phyloP scores from a whole-genome alignment of 2,797 vertebrate genomes.

The Taeniopygia guttata region DNA sequence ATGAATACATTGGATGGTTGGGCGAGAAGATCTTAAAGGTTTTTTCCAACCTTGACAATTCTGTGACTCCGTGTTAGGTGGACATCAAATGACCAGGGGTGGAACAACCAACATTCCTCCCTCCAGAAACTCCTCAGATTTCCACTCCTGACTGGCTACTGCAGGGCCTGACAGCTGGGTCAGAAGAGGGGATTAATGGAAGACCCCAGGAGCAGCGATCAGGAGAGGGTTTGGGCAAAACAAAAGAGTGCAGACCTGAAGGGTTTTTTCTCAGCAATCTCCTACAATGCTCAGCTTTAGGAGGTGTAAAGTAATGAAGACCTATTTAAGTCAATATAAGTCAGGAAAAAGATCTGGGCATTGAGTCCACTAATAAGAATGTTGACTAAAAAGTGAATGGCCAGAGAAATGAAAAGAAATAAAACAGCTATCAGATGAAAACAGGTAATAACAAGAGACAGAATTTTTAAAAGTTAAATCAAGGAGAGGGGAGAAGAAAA shows the following conservation, averaged over 20 bases:
- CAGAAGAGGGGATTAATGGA: background rate
- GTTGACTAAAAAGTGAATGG: background rate
- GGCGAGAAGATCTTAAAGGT: background rate
- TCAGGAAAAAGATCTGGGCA: background rate
- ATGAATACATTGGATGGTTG: fast-evolving
- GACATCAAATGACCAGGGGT: background rate
- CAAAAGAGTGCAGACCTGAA: background rate
- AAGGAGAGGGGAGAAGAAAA: background rate
- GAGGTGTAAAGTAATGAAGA: background rate
- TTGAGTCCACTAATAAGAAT: background rate
- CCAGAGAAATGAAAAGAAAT: background rate
- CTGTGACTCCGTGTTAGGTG: background rate
- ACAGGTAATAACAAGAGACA: background rate
- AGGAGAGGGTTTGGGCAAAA: background rate
- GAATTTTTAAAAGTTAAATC: background rate
- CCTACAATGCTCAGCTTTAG: background rate
- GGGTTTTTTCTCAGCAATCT: background rate
- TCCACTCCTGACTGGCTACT: background rate
- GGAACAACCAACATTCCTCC: background rate
- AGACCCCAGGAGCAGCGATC: background rate
- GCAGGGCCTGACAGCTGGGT: background rate
- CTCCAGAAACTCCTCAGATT: background rate
- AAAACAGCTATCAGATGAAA: background rate
- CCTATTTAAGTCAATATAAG: background rate
- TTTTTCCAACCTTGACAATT: background rate